These are phyloP conservation scores for Choristoneura fumiferana DNA, from an alignment of 1,140 invertebrate genomes.

Conservation along the genomic window DNA sequence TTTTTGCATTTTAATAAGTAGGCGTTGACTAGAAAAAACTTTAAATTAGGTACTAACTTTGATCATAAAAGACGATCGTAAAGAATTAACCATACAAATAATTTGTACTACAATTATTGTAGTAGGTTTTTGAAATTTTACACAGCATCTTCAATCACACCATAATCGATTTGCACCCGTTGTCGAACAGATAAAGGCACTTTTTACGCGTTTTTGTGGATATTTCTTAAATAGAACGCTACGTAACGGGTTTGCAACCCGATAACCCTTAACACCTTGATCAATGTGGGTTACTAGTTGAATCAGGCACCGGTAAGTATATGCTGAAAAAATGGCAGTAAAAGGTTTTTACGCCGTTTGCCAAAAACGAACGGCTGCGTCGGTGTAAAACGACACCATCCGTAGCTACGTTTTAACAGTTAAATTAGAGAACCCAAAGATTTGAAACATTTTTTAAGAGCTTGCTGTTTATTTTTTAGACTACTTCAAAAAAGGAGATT, in stretches of 20 bases:
- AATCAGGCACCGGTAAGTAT: slow-evolving; percentile 40
- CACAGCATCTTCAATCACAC: background rate
- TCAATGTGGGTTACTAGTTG: slow-evolving; percentile 72
- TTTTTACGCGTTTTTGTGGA: slow-evolving; percentile 34
- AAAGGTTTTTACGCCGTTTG: slow-evolving; percentile 52
- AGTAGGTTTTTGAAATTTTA: too few relatives aligned
- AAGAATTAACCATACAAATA: too few relatives aligned
- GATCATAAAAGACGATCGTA: too few relatives aligned
- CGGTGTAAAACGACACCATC: slow-evolving; percentile 65
- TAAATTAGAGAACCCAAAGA: slow-evolving; percentile 20
- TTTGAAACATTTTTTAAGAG: too few relatives aligned
- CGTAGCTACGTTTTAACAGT: slow-evolving; percentile 27
- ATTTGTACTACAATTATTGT: too few relatives aligned
- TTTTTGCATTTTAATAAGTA: too few relatives aligned
- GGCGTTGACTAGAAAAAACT: too few relatives aligned
- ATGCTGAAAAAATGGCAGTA: slow-evolving; percentile 29
- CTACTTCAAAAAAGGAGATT: too few relatives aligned
- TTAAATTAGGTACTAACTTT: too few relatives aligned
- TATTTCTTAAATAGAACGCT: slow-evolving; percentile 19
- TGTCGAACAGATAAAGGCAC: slow-evolving; percentile 33
- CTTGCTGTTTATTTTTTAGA: too few relatives aligned
- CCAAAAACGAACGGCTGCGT: slow-evolving; percentile 60
- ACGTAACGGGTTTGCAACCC: slow-evolving; percentile 66
- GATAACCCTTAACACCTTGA: slow-evolving; percentile 74
- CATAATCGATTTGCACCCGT: background rate